Base-by-base conservation (phyloP, 2,113 vertebrate species). In the Lepus americanus region DNA sequence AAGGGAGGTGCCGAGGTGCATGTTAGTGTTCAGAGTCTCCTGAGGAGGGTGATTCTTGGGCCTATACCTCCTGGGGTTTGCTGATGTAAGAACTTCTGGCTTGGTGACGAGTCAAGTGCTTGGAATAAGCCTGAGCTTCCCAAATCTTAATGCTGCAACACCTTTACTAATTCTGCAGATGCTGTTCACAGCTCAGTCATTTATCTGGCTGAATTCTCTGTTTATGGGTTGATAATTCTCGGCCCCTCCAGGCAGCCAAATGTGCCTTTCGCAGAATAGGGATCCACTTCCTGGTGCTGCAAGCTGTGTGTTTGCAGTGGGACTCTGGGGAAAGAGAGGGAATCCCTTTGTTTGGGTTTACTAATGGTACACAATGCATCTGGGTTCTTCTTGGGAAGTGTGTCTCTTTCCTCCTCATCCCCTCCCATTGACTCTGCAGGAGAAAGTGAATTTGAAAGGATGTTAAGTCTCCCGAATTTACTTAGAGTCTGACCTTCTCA, bases 121-220 rank as follows among this genome's bases (percentile, higher is more conserved):
- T 85, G 31, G 39, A 39, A 53, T 76, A 90, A 8, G 22, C n/a
- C 33, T 87, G 70, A 9, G 27, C 78, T 90, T 96, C 82, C 74
- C 85, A 73, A 89, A 88, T 80, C 82, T 69, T 39, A 76, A 25
- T 69, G 70, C 31, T 83, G 29, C 44, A 39, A 59, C 88, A 86
- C 36, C n/a, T n/a, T 92, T 14, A 44, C 84, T 78, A 33, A 86
- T 94, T 89, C 92, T 53, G 64, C 88, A 82, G 3, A 73, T 49
- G 74, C 36, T 66, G 59, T 80, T 74, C 87, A 74, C 61, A 72
- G 61, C 80, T 94, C 64, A 90, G 22, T 44, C 53, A 51, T 80
- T 96, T 83, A 51, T 93, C 66, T 92, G n/a, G 87, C 81, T 63
- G 44, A 95, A 78, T 73, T 66, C 74, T 95, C 93, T 94, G 90